A percentile compares a stretch with the other conserved stretches of the same genome.
phyloP scores from a whole-genome alignment of 2,113 vertebrate genomes.

The Crypturellus undulatus region DNA sequence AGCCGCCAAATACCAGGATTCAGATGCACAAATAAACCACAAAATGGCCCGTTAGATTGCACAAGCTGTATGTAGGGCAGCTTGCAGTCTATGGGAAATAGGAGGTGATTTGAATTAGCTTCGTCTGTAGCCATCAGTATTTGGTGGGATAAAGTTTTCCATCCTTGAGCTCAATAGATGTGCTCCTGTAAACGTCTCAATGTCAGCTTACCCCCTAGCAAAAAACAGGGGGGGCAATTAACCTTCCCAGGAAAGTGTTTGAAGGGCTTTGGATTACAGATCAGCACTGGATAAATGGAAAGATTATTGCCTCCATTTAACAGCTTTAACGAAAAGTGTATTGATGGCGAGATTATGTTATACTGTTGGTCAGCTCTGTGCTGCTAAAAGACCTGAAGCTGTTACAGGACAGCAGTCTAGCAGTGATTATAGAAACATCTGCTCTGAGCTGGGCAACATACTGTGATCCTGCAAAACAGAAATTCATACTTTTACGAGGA shows the following conservation, averaged over 20 bases:
- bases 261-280: conserved; percentile 18
- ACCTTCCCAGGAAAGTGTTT: neutral
- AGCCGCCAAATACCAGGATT: neutral
- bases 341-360: conserved; percentile 30
- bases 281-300: neutral
- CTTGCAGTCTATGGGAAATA: accelerated
- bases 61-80: neutral
- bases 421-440: conserved; percentile 66
- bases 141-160: neutral
- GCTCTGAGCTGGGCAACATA: conserved; percentile 24
- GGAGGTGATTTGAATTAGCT: neutral
- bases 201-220: neutral
- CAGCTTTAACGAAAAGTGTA: neutral
- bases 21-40: neutral
- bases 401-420: conserved; percentile 32
- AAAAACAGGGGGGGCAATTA: neutral
- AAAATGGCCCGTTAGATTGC: neutral
- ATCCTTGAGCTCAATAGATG: neutral
- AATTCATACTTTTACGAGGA: neutral
- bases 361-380: conserved; percentile 31
- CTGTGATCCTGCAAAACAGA: neutral
- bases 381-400: conserved; percentile 44
- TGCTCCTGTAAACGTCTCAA: conserved; percentile 3
- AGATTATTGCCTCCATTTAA: conserved; percentile 37
- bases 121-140: neutral